These are phyloP conservation scores for Cephalopachus bancanus DNA, from an alignment of 2,797 vertebrate species.

Conservation along the genomic window DNA sequence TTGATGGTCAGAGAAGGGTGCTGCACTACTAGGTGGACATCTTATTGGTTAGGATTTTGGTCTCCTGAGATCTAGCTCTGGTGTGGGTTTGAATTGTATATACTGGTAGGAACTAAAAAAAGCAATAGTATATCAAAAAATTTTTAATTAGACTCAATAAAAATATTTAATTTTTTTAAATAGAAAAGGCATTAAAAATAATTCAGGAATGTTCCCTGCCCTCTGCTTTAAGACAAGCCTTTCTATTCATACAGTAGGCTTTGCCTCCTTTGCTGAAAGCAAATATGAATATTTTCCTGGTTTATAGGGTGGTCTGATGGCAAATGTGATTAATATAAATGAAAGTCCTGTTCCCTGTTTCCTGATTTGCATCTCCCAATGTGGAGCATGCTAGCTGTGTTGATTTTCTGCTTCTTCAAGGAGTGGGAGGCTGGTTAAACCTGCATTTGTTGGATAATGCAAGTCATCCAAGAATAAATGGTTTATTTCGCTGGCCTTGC, in stretches of 20 bases:
- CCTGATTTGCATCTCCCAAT: neutral
- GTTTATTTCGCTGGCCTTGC: neutral
- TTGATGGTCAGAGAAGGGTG: neutral
- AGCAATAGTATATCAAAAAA: neutral
- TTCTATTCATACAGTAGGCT: neutral
- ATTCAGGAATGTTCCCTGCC: neutral
- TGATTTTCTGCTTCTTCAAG: neutral
- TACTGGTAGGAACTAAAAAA: neutral
- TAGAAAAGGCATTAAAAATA: neutral
- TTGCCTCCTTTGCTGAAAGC: neutral
- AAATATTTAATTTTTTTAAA: slow-evolving; percentile 33
- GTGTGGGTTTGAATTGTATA: neutral
- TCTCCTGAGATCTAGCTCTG: neutral
- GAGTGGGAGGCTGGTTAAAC: neutral
- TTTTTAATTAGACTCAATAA: neutral
- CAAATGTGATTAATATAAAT: neutral
- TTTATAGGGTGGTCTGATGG: neutral
- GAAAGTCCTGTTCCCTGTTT: neutral
- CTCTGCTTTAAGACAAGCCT: neutral
- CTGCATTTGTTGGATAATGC: neutral
- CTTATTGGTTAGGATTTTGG: neutral
- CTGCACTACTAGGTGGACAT: neutral
- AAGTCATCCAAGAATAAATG: neutral
- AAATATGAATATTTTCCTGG: neutral
- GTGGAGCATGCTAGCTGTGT: neutral